Conservation (phyloP, 2,888 invertebrate species). For the Hyalella azteca region DNA sequence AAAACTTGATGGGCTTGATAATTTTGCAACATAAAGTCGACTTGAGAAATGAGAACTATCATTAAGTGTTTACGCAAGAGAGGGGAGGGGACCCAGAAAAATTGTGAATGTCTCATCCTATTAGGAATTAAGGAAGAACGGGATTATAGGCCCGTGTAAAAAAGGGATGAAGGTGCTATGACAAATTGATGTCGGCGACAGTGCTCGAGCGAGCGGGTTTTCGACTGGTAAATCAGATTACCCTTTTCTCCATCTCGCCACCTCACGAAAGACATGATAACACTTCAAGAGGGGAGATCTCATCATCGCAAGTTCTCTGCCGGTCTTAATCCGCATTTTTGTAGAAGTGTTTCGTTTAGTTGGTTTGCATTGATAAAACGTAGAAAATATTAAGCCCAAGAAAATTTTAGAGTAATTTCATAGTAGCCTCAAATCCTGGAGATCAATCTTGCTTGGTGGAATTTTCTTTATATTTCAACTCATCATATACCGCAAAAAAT, state of each 20-base stretch:
- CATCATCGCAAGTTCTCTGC: too few relatives aligned
- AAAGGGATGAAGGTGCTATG: slow-evolving; percentile 12
- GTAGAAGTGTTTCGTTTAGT: too few relatives aligned
- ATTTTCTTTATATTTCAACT: too few relatives aligned
- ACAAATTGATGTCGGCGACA: slow-evolving; percentile 30
- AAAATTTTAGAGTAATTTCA: too few relatives aligned
- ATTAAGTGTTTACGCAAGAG: slow-evolving; percentile 38
- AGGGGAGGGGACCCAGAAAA: slow-evolving; percentile 15
- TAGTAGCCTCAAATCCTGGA: too few relatives aligned
- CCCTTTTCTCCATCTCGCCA: slow-evolving; percentile 2
- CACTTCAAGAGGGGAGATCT: slow-evolving; percentile 24
- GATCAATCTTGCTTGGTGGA: too few relatives aligned
- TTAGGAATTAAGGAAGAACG: slow-evolving; percentile 37
- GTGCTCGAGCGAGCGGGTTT: background rate
- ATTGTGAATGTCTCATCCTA: slow-evolving; percentile 37
- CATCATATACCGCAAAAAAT: too few relatives aligned
- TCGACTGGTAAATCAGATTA: slow-evolving; percentile 29
- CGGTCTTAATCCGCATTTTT: too few relatives aligned
- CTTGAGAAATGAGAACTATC: slow-evolving; percentile 35
- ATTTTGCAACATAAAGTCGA: slow-evolving; percentile 29
- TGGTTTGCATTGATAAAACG: too few relatives aligned
- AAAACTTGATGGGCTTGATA: slow-evolving; percentile 28
- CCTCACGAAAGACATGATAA: background rate
- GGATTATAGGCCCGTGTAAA: background rate
- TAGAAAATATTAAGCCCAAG: too few relatives aligned